Evolutionary conservation across 1,140 invertebrate species (phyloP).

Genomic region (Arion vulgaris): DNA sequence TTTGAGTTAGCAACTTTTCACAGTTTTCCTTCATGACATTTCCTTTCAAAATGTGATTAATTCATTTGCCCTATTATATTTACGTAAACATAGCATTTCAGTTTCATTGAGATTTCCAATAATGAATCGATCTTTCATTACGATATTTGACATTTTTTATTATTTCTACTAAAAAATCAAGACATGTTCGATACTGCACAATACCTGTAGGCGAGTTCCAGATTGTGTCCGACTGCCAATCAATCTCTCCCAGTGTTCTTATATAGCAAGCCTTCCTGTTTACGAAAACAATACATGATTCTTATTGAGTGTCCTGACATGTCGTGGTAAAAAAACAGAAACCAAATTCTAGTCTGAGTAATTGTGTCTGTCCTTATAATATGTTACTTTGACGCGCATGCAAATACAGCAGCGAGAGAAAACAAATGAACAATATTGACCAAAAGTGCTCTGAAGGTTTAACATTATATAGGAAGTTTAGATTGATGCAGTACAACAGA

Average conservation of each 20-base stretch:
- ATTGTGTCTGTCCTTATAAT: background rate
- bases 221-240: background rate
- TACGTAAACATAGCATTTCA: background rate
- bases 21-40: background rate
- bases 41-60: background rate
- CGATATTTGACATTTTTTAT: background rate
- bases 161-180: background rate
- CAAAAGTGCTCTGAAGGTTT: background rate
- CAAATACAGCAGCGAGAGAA: background rate
- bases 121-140: background rate
- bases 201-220: background rate
- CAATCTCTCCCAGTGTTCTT: slow-evolving; percentile 3
- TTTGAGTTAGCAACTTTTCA: no score
- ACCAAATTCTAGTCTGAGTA: background rate
- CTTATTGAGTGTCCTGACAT: background rate
- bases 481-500: background rate
- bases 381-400: background rate
- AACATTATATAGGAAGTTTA: background rate
- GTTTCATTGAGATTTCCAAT: background rate
- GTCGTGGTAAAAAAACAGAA: background rate
- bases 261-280: background rate
- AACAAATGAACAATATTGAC: background rate
- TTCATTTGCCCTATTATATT: background rate
- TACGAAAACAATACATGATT: background rate
- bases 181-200: background rate